Base-by-base conservation (phyloP, 2,797 vertebrate genomes). In the Sebastes taczanowskii region DNA sequence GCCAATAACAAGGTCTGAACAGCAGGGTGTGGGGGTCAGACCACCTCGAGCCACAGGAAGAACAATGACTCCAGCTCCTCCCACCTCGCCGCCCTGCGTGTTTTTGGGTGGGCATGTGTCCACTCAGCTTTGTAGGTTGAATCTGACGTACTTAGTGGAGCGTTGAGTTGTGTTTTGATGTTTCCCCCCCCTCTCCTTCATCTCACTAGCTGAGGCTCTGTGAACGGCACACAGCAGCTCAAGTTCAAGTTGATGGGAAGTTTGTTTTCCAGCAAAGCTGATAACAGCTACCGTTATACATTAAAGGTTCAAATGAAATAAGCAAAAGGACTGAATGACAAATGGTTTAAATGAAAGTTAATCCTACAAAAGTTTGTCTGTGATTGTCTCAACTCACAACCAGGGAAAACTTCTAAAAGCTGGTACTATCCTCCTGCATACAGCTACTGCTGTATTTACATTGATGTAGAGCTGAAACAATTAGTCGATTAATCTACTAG, bases 31-130 rank as follows among this genome's bases (percentile, higher is more conserved):
- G 84, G 87, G 78, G 74, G 60, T 96, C 94, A 94, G 94, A 81
- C 95, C 95, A 95, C 93, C 91, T 93, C 89, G 72, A 92, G 91
- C 89, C 92, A 93, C 88, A 73, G 83, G 78, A 88, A 72, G 80
- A 94, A 95, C 91, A 95, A 94, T 91, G 67, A 74, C 59, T 4
- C 42, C 0, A 66, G 61, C 94, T 91, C 93, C 93, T 91, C 78
- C 94, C 92, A 88, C 90, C 74, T 61, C 22, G 30, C 65, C 73
- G 81, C 65, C 35, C 25, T 52, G 73, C 30, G 20, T 88, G 85
- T 78, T 74, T 81, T 61, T 72, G 85, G 72, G 77, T 82, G 82
- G 73, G 60, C 72, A 71, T 76, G 74, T 82, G 81, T 79, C 72
- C 2, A n/a, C 10, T 74, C 80, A 60, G 42, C 81, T 92, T 91